Evolutionary conservation across 2,113 vertebrate genomes (phyloP).

Genomic region (Gulo gulo): DNA sequence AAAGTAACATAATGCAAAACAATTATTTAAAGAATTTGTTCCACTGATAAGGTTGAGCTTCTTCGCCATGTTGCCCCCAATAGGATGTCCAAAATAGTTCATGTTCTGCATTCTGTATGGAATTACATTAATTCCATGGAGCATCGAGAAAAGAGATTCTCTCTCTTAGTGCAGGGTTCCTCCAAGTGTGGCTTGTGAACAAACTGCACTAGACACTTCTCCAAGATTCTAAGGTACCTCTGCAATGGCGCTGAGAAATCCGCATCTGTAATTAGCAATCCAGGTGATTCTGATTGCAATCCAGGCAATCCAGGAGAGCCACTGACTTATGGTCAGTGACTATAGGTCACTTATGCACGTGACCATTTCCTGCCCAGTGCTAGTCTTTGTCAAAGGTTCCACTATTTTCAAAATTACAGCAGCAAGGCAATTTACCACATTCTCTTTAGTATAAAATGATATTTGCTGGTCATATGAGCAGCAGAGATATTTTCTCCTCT

Average conservation of each 20-base stretch:
- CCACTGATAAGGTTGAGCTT: neutral
- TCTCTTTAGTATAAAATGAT: neutral
- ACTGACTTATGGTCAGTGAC: neutral
- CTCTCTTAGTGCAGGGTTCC: neutral
- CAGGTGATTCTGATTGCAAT: neutral
- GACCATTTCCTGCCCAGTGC: neutral
- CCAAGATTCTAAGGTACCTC: neutral
- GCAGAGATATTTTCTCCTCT: neutral
- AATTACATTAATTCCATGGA: neutral
- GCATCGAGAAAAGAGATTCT: neutral
- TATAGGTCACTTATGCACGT: neutral
- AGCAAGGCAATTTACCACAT: neutral
- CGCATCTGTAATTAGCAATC: neutral
- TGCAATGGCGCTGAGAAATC: neutral
- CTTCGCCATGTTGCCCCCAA: neutral
- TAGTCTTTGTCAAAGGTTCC: neutral
- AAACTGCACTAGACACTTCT: neutral
- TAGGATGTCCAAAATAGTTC: neutral
- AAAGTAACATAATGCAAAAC: neutral
- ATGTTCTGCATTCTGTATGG: neutral
- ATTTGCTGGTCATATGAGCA: neutral
- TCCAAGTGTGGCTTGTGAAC: neutral
- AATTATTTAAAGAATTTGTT: neutral
- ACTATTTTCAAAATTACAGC: neutral
- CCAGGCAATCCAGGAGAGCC: neutral